Evolutionary conservation across 53 echinoderm and acorn worm species (phyloP), one percentile per base, ranked within the genome.

Genomic region (Echinarachnius parma): DNA sequence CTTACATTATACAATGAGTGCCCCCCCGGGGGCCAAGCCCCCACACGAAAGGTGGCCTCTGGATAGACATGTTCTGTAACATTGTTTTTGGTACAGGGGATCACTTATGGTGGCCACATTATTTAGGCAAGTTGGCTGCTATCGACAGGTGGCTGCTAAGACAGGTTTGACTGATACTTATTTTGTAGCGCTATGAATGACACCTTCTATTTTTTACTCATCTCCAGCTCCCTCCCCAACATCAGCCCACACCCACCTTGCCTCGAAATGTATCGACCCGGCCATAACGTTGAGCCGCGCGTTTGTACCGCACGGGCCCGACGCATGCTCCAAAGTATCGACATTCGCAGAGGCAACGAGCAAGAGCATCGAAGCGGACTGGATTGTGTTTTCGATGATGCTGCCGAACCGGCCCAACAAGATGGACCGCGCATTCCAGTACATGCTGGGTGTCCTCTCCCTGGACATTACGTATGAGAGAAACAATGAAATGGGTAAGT

Each of bases 251-350:
- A 82, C 42, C 29, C 81, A 83, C 72, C 80, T 96, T 15, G 78
- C 85, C 27, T 85, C 90, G 36, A 96, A 91, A 69, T 96, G 96
- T 66, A 61, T 96, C 52, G 96, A 96, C 87, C 82, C 77, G 13
- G 60, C 84, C 66, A 59, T 67, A 53, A 81, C 74, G 65, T 77
- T 82, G 9, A 77, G 77, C 28, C 62, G 66, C 54, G 82, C 84
- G 59, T 91, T 88, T 26, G 45, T 48, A 21, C 96, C 96, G 15
- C 76, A 84, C 59, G 96, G 91, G 4, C 75, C 82, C 9, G 11
- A 80, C 25, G 81, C 54, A 27, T 96, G 96, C 28, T 59, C 83
- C 27, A 96, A 87, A 66, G 85, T 96, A 15, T 32, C 28, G 5
- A 77, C 84, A 56, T 96, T 96, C 46, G 96, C 81, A 1, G 87